These are phyloP conservation scores for Vulpes ferrilata DNA, from an alignment of 2,113 vertebrate species.

Conservation along the genomic window DNA sequence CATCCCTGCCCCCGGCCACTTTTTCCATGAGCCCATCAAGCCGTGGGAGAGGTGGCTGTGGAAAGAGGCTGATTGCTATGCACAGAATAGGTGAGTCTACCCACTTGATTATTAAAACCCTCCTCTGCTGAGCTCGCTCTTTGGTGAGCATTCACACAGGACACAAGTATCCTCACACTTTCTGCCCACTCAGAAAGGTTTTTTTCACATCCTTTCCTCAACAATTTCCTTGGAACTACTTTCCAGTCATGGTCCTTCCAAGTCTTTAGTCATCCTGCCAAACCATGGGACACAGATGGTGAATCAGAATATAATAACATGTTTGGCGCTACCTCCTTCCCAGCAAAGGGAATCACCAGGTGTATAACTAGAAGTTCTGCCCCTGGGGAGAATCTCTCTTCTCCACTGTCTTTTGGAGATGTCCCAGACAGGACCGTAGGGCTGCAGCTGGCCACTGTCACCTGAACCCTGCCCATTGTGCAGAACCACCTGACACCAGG, in stretches of 20 bases:
- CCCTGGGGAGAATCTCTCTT: not conserved
- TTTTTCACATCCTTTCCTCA: not conserved
- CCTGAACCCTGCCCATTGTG: not conserved
- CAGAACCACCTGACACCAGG: not conserved
- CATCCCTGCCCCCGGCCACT: not conserved
- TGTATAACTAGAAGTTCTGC: no score
- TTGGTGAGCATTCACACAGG: not conserved
- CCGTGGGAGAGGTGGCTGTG: not conserved
- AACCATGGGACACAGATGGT: not conserved
- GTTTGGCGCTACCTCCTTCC: not conserved
- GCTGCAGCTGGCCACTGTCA: not conserved
- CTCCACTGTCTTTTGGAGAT: not conserved
- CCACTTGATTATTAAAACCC: not conserved
- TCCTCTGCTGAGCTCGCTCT: not conserved
- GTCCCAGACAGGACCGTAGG: not conserved
- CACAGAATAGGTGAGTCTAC: not conserved
- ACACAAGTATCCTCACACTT: not conserved
- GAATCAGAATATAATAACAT: not conserved
- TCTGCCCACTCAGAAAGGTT: not conserved
- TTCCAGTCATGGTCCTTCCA: not conserved
- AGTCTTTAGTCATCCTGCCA: not conserved
- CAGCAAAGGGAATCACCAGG: not conserved
- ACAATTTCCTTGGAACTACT: not conserved
- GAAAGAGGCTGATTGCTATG: not conserved
- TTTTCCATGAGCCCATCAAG: not conserved